Conservation (phyloP, 2,113 vertebrate species). For the Albula goreensis region DNA sequence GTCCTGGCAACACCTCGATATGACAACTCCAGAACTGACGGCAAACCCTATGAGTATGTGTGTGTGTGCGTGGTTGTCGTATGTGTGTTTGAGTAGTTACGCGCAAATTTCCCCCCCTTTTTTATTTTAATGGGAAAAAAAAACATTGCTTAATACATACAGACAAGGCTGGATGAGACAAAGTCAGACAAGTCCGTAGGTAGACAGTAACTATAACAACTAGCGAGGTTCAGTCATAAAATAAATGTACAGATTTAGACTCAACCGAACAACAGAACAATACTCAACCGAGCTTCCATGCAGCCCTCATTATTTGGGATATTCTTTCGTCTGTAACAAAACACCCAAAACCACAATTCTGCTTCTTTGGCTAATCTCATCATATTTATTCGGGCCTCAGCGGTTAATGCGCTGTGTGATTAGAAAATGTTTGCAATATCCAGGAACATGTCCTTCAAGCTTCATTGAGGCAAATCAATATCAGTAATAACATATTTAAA, state of each 20-base stretch:
- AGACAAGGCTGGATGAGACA: too few relatives aligned
- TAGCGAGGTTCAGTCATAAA: neutral
- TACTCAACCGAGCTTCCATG: neutral
- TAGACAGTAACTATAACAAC: neutral
- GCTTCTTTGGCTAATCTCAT: neutral
- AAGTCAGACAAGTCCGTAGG: too few relatives aligned
- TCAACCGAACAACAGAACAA: too few relatives aligned
- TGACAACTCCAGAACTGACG: neutral
- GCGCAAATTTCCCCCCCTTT: too few relatives aligned
- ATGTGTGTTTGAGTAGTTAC: too few relatives aligned
- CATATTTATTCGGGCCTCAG: neutral
- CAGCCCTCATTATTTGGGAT: neutral
- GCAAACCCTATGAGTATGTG: neutral
- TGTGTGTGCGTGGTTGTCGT: too few relatives aligned
- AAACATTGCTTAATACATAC: too few relatives aligned
- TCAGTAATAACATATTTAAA: neutral
- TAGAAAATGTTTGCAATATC: conserved; percentile 1
- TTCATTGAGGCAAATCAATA: conserved; percentile 1
- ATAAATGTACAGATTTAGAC: neutral
- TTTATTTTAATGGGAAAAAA: too few relatives aligned
- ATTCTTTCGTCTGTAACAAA: neutral
- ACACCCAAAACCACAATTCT: neutral
- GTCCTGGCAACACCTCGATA: neutral
- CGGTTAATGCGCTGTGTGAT: conserved; percentile 15
- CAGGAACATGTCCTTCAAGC: neutral